phyloP scores from a whole-genome alignment of 2,888 invertebrate species.

The Isoperla grammatica region DNA sequence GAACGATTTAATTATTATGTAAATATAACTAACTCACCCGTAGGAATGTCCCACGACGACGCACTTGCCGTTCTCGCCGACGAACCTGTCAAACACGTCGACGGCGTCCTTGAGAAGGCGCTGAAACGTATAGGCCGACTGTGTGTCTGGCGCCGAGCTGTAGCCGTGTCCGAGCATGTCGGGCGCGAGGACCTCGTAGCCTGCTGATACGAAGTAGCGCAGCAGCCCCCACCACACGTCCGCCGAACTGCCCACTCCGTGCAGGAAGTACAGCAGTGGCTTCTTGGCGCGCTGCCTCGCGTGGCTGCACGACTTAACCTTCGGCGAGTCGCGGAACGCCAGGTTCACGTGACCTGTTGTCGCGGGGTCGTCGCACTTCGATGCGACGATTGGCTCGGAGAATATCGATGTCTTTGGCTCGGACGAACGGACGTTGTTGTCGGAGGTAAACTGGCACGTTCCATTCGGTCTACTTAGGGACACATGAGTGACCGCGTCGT shows the following conservation, averaged over 20 bases:
- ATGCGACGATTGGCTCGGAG: not conserved
- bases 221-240: constrained; percentile 58
- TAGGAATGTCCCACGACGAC: constrained; percentile 63
- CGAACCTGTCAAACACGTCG: constrained; percentile 55
- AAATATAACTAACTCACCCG: too few relatives aligned
- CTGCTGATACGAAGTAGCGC: constrained; percentile 50
- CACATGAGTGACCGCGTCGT: constrained; percentile 39
- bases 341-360: not conserved
- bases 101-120: constrained; percentile 54
- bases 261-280: constrained; percentile 56
- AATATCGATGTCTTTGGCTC: too few relatives aligned
- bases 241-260: constrained; percentile 61
- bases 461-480: not conserved
- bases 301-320: not conserved
- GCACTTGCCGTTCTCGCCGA: constrained; percentile 50
- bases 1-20: too few relatives aligned
- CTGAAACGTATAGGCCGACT: constrained; percentile 53
- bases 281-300: constrained; percentile 36
- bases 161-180: constrained; percentile 64
- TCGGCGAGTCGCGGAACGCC: not conserved
- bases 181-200: constrained; percentile 59
- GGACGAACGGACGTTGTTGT: not conserved
- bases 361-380: not conserved
- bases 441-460: not conserved
- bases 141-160: constrained; percentile 53